Evolutionary conservation across 2,797 vertebrate genomes (phyloP).

Genomic region (Argyrosomus regius): DNA sequence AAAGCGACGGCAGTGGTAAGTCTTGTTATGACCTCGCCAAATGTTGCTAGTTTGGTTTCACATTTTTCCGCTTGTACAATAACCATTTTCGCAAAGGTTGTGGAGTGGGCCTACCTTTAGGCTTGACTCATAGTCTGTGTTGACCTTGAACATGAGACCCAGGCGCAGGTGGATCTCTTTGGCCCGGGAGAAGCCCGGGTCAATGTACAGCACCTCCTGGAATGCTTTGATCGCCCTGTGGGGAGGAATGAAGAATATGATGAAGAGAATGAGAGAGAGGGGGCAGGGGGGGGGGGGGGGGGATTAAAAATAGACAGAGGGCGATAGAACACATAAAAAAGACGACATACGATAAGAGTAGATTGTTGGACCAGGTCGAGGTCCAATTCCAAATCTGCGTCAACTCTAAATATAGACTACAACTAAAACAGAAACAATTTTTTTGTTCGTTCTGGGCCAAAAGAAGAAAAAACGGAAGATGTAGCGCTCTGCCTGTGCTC

Average conservation of each 20-base stretch:
- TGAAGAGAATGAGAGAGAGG: background rate
- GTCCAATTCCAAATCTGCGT: background rate
- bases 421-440: background rate
- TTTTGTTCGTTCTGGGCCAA: background rate
- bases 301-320: background rate
- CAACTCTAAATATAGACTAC: background rate
- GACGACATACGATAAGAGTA: background rate
- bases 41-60: background rate
- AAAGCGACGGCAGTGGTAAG: background rate
- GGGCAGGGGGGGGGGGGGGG: rapidly evolving
- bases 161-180: slow-evolving; percentile 99
- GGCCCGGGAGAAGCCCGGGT: slow-evolving; percentile 97
- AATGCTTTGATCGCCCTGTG: slow-evolving; percentile 99
- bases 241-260: slow-evolving; percentile 7
- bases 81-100: too few species aligned
- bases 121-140: slow-evolving; percentile 99
- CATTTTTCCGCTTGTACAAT: background rate
- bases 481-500: slow-evolving; percentile 1
- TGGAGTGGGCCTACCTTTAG: slow-evolving; percentile 89
- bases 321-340: background rate
- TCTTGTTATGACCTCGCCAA: background rate
- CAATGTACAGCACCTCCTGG: slow-evolving; percentile 99
- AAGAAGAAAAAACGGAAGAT: background rate
- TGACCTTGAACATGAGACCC: slow-evolving; percentile 99
- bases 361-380: background rate